These are phyloP conservation scores for Ictalurus furcatus DNA, from an alignment of 2,113 vertebrate genomes.

Conservation along the genomic window DNA sequence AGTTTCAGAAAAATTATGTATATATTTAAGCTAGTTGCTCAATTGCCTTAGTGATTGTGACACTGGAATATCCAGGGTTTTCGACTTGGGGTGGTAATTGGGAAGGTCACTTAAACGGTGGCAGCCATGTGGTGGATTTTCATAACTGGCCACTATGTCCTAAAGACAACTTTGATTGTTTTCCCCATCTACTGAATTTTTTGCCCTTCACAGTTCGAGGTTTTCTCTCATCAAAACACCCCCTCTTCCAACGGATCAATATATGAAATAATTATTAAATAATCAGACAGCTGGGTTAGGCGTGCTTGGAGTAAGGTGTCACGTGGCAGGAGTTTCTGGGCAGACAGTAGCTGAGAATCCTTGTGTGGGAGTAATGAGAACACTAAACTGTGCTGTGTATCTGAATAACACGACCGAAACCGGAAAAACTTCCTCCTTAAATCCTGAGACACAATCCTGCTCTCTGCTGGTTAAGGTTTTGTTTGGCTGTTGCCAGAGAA, in stretches of 20 bases:
- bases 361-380: neutral
- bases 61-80: neutral
- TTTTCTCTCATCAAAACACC: neutral
- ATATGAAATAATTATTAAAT: neutral
- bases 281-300: too few species aligned
- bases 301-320: neutral
- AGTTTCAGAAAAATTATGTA: constrained; percentile 11
- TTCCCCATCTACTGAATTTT: neutral
- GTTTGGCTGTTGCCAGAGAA: neutral
- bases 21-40: too few species aligned
- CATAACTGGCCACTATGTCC: neutral
- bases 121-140: neutral
- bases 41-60: too few species aligned
- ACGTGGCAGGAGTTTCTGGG: neutral
- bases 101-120: too few species aligned
- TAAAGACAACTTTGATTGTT: neutral
- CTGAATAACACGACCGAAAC: neutral
- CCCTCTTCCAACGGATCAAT: neutral
- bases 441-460: constrained; percentile 14
- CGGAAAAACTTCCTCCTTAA: neutral
- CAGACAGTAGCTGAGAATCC: neutral
- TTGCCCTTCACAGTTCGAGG: neutral
- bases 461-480: neutral
- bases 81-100: neutral
- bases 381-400: neutral